Evolutionary conservation across 2,113 vertebrate species (phyloP).

Genomic region (Physeter macrocephalus): DNA sequence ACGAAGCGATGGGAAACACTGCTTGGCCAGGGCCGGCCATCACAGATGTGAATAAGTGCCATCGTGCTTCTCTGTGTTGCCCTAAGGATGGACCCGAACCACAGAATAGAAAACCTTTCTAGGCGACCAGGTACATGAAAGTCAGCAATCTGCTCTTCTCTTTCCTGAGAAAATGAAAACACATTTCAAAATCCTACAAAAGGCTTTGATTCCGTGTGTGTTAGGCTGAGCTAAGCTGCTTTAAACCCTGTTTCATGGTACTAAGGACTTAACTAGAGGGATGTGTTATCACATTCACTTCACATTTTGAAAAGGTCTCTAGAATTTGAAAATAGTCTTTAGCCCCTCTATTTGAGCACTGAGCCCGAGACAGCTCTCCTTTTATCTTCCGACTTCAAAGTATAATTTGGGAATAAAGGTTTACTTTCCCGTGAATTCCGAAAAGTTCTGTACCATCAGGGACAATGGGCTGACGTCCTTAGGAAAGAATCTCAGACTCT

Average conservation of each 20-base stretch:
- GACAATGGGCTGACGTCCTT: neutral
- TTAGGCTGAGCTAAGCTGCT: constrained; percentile 25
- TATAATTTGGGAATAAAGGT: constrained; percentile 55
- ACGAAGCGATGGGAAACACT: neutral
- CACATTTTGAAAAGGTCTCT: constrained; percentile 47
- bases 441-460: neutral
- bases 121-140: constrained; percentile 23
- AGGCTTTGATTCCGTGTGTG: constrained; percentile 22
- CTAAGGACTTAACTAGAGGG: neutral
- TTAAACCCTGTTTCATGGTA: neutral
- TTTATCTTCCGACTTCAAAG: constrained; percentile 69
- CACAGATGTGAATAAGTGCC: neutral
- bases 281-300: constrained; percentile 41
- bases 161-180: constrained; percentile 46
- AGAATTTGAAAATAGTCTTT: constrained; percentile 19
- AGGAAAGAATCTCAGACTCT: neutral
- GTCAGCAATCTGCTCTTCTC: constrained; percentile 17
- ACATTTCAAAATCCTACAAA: constrained; percentile 48
- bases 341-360: constrained; percentile 29
- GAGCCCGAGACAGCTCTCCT: constrained; percentile 41
- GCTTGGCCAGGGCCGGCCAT: neutral
- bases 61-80: neutral
- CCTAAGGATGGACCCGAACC: neutral
- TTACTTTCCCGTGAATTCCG: constrained; percentile 36
- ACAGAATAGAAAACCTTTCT: neutral